Base-by-base conservation (phyloP, 2,113 vertebrate species). In the Pygoscelis antarcticus region DNA sequence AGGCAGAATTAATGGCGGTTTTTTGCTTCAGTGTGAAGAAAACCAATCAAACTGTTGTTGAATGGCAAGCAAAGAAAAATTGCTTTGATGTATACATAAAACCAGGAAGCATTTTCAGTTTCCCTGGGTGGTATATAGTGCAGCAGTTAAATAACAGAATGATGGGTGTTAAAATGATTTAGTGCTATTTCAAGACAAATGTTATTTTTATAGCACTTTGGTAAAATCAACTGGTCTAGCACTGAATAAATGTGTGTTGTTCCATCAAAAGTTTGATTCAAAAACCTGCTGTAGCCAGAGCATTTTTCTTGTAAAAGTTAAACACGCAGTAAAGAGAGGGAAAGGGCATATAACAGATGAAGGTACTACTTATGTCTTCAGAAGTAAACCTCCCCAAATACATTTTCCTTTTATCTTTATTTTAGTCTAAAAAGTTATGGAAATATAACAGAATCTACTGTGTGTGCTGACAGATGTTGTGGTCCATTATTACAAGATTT, bases 1-100 rank as follows among this genome's bases (percentile, higher is more conserved):
- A 84, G 54, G 61, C 36, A 69, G 58, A 66, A 90, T 75, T 86
- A 75, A 34, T 61, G 22, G 18, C 10, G 8, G 7, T 38, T 64
- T 74, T 66, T 38, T 40, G 20, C 27, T 79, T 75, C 17, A 27
- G 40, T 46, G 58, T 4, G 0, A 84, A 69, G 32, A 91, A 89
- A 80, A 92, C 49, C 69, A 80, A 92, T 66, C 89, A 83, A 90
- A 80, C 34, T 77, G 22, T 8, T 58, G 38, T 47, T 89, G 81
- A 96, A 79, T 72, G 62, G 47, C 87, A 94, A 83, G 58, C 18
- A 76, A 93, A 91, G 78, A 91, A 96, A 96, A 94, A 88, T 13
- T 68, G 44, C 70, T 85, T 87, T 83, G 95, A 86, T 47, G 54
- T 77, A 89, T 32, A 80, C 55, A 83, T 55, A 83, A 86, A 94